Conservation (phyloP, 2,113 vertebrate genomes). For the Podarcis muralis region DNA sequence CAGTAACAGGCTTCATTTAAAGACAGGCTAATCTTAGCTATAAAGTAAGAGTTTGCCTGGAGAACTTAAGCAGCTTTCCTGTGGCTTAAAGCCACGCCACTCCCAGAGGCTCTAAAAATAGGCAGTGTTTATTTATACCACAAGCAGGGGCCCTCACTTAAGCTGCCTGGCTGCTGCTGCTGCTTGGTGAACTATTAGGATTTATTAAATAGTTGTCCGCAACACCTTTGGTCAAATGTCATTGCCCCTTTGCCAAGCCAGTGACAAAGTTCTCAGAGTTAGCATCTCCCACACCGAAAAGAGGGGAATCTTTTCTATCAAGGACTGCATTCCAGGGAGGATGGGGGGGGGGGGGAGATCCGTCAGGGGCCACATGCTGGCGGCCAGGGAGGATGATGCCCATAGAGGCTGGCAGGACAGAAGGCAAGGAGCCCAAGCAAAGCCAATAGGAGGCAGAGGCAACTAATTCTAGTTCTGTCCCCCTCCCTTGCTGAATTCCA, state of each 20-base stretch:
- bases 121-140: conserved; percentile 66
- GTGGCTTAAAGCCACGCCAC: conserved; percentile 53
- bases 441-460: too few relatives aligned
- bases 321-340: too few relatives aligned
- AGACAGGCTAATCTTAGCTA: conserved; percentile 40
- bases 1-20: conserved; percentile 16
- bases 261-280: not conserved
- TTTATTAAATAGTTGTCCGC: conserved; percentile 23
- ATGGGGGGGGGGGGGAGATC: too few relatives aligned
- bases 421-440: too few relatives aligned
- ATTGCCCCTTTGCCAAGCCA: not conserved
- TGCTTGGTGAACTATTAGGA: conserved; percentile 33
- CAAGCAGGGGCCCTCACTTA: conserved; percentile 46
- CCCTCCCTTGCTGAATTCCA: too few relatives aligned
- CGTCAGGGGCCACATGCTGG: too few relatives aligned
- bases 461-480: too few relatives aligned
- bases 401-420: too few relatives aligned
- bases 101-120: conserved; percentile 67
- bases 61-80: conserved; percentile 56
- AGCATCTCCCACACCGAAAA: not conserved
- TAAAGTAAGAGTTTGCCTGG: conserved; percentile 43
- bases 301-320: too few relatives aligned
- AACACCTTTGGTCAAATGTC: not conserved
- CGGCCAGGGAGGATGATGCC: too few relatives aligned
- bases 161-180: conserved; percentile 41